Evolutionary conservation across 2,113 vertebrate genomes (phyloP).

Genomic region (Thermophis baileyi): DNA sequence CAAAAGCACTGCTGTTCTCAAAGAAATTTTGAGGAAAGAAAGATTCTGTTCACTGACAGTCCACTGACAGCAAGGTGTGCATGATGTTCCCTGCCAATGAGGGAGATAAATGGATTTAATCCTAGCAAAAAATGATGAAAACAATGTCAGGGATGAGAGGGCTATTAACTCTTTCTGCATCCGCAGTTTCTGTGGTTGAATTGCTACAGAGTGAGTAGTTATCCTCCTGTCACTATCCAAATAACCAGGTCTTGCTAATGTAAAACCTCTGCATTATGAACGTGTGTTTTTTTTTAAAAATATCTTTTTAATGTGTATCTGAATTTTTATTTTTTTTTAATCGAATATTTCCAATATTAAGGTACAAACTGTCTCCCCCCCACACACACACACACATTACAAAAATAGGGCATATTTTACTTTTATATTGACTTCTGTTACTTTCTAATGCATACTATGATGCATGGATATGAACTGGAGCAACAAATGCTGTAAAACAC

Average conservation of each 20-base stretch:
- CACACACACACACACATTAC: neutral
- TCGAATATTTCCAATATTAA: neutral
- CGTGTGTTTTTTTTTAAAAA: neutral
- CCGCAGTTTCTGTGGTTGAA: neutral
- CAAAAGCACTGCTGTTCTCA: neutral
- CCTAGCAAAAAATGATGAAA: neutral
- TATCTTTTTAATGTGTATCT: neutral
- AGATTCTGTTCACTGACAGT: neutral
- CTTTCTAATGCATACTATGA: neutral
- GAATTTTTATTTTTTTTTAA: neutral
- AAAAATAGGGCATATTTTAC: neutral
- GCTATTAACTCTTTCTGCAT: neutral
- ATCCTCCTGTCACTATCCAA: neutral
- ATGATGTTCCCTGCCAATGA: neutral
- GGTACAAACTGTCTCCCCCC: neutral
- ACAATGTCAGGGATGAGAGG: neutral
- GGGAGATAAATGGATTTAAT: neutral
- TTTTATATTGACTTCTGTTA: neutral
- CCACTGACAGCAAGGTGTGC: neutral
- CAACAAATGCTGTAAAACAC: neutral
- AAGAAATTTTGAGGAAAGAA: neutral
- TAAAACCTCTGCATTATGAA: neutral
- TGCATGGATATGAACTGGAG: neutral
- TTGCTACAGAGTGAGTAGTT: neutral
- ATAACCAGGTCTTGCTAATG: neutral